phyloP scores from a whole-genome alignment of 2,888 invertebrate species.

The Galerucella calmariensis region DNA sequence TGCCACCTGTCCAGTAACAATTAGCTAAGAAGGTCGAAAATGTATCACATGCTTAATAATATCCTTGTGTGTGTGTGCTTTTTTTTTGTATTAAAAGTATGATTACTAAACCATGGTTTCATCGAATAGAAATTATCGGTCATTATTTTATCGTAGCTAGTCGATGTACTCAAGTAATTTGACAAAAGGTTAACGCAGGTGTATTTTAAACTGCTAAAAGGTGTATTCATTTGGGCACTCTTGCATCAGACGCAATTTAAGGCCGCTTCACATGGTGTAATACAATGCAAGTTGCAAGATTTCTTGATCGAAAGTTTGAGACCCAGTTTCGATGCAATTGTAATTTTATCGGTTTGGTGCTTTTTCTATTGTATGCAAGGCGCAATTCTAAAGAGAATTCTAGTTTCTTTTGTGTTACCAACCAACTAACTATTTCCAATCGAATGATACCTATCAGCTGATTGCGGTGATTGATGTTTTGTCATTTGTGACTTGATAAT shows the following conservation, averaged over 20 bases:
- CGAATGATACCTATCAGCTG: too few species aligned
- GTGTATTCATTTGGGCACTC: background rate
- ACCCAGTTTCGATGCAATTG: too few species aligned
- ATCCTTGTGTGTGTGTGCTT: background rate
- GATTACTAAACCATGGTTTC: background rate
- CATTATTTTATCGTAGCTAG: background rate
- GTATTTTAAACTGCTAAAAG: background rate
- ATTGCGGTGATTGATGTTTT: too few species aligned
- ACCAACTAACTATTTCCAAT: too few species aligned
- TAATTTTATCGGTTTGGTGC: too few species aligned
- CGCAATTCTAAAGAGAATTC: too few species aligned
- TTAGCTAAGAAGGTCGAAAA: background rate
- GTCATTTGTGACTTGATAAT: too few species aligned
- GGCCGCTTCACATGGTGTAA: too few species aligned
- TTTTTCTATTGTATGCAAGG: too few species aligned
- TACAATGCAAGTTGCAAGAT: too few species aligned
- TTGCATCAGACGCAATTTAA: background rate
- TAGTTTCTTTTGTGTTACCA: too few species aligned
- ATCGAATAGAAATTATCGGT: conserved; percentile 7
- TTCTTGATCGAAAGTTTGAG: too few species aligned
- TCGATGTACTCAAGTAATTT: background rate
- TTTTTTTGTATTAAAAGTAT: background rate
- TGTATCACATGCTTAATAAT: background rate
- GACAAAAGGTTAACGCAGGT: background rate
- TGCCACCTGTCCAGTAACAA: conserved; percentile 5